Evolutionary conservation across 2,113 vertebrate species (phyloP), one percentile per base, ranked within the genome.

Genomic region (Pitta sordida): DNA sequence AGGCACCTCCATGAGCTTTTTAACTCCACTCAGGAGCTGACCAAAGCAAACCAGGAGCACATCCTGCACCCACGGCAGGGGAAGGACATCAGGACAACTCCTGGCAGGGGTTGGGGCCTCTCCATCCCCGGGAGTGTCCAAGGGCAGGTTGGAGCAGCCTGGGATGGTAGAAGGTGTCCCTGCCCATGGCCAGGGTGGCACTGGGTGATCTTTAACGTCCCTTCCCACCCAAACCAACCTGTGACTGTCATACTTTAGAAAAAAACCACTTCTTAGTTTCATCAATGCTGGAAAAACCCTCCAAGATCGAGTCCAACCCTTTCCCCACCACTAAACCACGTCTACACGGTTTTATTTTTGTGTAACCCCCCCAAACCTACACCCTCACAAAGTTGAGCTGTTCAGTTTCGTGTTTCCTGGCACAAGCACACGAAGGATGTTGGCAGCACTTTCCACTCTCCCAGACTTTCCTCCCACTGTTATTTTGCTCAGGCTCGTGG

Each of bases 401-500:
- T 55, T 51, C 29, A 13, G 1, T 37, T 49, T 23, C 22, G 3
- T 3, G 4, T n/a, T 22, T 36, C 12, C 75, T 21, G 37, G 23
- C 43, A 27, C 10, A 44, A n/a, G 24, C 23, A 51, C 9, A 6
- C 14, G 2, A 14, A 26, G 5, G 19, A 1, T 3, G 5, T 10
- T 29, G 62, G 60, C 29, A 41, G 29, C 29, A 23, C 37, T 30
- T 43, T 15, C 84, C 9, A 3, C 37, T 11, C 11, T 6, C 19
- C 26, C 26, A 36, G 37, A 34, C n/a, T 64, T 59, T 53, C 37
- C 65, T 34, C 34, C 62, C 21, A 7, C 51, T 24, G 8, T 2
- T 0, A 0, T 7, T 75, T 11, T 29, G 30, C 53, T 44, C 43
- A 6, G 9, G 7, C n/a, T 20, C 2, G 0, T 3, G 21, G 13